phyloP scores from a whole-genome alignment of 1,140 invertebrate species.

The Drosophila quadrilineata region DNA sequence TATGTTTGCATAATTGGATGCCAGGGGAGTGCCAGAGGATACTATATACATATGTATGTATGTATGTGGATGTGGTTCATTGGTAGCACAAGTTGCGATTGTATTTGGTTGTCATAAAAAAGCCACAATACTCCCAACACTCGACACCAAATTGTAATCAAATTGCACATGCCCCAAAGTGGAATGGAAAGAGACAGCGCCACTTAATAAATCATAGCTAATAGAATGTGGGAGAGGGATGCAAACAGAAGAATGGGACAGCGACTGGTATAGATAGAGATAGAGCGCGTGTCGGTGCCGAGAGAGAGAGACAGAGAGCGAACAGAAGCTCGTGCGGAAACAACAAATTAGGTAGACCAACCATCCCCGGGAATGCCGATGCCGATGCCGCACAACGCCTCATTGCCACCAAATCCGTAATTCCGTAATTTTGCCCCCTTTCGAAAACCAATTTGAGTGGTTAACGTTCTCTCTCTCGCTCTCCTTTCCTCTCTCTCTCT shows the following conservation, averaged over 20 bases:
- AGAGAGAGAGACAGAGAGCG: neutral
- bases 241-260: no score
- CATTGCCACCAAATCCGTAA: no score
- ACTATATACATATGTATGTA: neutral
- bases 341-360: conserved; percentile 56
- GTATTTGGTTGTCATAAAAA: conserved; percentile 72
- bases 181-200: conserved; percentile 43
- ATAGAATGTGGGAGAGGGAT: conserved; percentile 25
- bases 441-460: conserved; percentile 41
- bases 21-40: no score
- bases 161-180: conserved; percentile 27
- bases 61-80: conserved; percentile 42
- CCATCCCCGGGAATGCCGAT: no score
- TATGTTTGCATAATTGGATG: neutral
- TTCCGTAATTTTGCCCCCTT: no score
- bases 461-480: no score
- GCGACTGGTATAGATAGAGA: no score
- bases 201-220: conserved; percentile 75
- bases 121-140: conserved; percentile 47
- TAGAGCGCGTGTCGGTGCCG: no score
- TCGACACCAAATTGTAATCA: conserved; percentile 60
- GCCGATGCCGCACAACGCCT: no score
- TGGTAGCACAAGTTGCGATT: conserved; percentile 55
- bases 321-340: neutral
- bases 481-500: no score